These are phyloP conservation scores for Hydrozoanthus tunicans DNA, from an alignment of 64 coral and sea anemone genomes.

Conservation along the genomic window DNA sequence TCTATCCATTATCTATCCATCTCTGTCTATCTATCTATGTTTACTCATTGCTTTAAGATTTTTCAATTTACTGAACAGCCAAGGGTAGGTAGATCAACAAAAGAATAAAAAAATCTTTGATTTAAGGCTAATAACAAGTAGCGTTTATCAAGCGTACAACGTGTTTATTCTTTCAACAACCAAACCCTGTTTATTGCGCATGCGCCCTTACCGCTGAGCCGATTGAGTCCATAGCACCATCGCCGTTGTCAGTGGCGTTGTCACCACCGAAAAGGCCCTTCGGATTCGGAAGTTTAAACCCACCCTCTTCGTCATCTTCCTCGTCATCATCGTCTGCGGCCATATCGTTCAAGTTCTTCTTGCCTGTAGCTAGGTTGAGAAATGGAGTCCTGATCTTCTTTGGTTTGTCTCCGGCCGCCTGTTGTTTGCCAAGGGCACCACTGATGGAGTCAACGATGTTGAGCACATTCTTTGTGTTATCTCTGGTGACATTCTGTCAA, in stretches of 20 bases:
- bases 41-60: too few species aligned
- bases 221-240: conserved; percentile 85
- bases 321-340: conserved; percentile 73
- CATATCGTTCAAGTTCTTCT: conserved; percentile 74
- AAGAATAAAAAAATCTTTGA: too few species aligned
- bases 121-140: neutral
- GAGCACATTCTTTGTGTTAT: conserved; percentile 89
- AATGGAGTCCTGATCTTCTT: conserved; percentile 78
- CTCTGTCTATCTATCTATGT: too few species aligned
- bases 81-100: too few species aligned
- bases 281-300: conserved; percentile 74
- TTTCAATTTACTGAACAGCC: too few species aligned
- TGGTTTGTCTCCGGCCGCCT: conserved; percentile 79
- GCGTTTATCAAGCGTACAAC: neutral
- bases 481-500: conserved; percentile 68
- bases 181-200: neutral
- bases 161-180: neutral
- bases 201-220: conserved; percentile 69
- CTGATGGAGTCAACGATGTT: conserved; percentile 78
- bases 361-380: conserved; percentile 75
- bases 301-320: conserved; percentile 67
- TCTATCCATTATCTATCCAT: too few species aligned
- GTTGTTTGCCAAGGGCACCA: conserved; percentile 75
- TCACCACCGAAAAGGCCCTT: conserved; percentile 80
- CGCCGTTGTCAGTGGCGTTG: conserved; percentile 72